Evolutionary conservation across 1,140 invertebrate genomes (phyloP).

Genomic region (Panagrolaimus sp.): DNA sequence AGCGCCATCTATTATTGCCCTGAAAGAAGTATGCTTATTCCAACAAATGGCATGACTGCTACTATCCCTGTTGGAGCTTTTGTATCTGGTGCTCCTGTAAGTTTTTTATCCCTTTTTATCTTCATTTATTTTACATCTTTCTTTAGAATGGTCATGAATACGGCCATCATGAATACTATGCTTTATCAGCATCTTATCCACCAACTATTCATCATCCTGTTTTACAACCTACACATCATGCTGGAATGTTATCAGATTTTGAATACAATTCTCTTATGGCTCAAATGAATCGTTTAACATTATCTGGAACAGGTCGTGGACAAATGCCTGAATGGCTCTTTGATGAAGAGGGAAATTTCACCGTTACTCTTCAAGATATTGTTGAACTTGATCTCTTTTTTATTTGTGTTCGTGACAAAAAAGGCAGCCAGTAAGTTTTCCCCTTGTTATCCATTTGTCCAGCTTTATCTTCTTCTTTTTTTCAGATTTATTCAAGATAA

Average conservation of each 20-base stretch:
- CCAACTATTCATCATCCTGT: too few species aligned
- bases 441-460: too few species aligned
- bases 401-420: neutral
- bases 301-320: neutral
- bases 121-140: too few species aligned
- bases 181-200: too few species aligned
- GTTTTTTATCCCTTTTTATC: too few species aligned
- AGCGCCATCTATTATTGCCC: too few species aligned
- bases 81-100: too few species aligned
- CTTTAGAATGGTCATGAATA: too few species aligned
- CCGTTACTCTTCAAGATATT: constrained; percentile 1
- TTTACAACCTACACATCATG: neutral
- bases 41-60: neutral
- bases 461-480: too few species aligned
- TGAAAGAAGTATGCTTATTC: neutral
- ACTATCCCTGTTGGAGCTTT: neutral
- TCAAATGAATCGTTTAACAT: neutral
- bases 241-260: neutral
- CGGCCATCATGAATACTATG: too few species aligned
- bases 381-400: constrained; percentile 6
- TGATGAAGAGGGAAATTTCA: constrained; percentile 1
- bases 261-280: neutral
- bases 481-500: constrained; percentile 9
- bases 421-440: constrained; percentile 10
- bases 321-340: constrained; percentile 8